Evolutionary conservation across 1,140 invertebrate genomes (phyloP), one percentile per base, ranked within the genome.

Genomic region (Drosophila lini): DNA sequence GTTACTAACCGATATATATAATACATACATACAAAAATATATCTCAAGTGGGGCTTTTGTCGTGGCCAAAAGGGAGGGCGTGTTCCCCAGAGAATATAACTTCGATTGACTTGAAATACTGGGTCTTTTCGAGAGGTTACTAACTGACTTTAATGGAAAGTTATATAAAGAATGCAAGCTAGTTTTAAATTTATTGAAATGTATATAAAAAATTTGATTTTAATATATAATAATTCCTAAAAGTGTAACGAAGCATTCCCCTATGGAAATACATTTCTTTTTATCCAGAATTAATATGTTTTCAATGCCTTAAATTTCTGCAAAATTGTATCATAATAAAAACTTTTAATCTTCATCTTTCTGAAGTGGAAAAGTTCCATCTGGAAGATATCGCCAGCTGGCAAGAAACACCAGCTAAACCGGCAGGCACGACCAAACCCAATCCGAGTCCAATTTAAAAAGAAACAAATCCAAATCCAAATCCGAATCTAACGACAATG

Each of bases 401-500:
- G 5, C 48, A 32, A 61, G 9, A 11, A n/a, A 34, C 19, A 44
- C 5, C 28, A 13, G 44, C 55, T 73, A 71, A 74, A 31, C 25
- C 55, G 48, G 31, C 16, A 50, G 55, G 47, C 73, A 64, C 70
- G 59, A 75, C 60, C 59, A 19, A 40, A 28, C 22, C 62, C 55
- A 42, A 64, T 38, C 34, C 32, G 34, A 52, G 16, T 34, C 61
- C 40, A 41, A 58, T 6, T 45, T 38, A 1, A 11, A 11, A 64
- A 25, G 15, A 32, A 42, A 42, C 22, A 25, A 28, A 10, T 34
- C 31, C n/a, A 42, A 59, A 11, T 31, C 55, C 25, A 7, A 22
- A 64, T 19, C 67, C 64, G 36, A 47, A 69, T 45, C 52, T 45
- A 47, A 71, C 34, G 36, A 74, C 48, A 61, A 74, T 74, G 71